A percentile compares a stretch with the other conserved stretches of the same genome.
Conservation (phyloP, 2,797 vertebrate species). For the Diglossa cyanea region DNA sequence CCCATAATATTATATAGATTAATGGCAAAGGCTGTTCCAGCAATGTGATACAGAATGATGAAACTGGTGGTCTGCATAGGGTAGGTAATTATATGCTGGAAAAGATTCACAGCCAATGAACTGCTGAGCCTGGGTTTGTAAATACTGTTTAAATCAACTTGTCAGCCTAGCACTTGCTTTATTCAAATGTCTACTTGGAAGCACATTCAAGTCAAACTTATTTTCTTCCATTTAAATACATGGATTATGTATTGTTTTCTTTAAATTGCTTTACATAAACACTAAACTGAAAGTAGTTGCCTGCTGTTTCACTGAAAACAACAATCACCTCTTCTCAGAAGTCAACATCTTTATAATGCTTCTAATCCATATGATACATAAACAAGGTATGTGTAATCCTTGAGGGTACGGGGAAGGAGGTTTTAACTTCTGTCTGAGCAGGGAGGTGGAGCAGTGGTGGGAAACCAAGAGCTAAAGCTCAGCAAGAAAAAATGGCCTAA, state of each 20-base stretch:
- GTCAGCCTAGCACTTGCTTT: neutral
- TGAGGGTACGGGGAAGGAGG: neutral
- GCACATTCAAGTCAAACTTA: neutral
- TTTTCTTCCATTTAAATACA: neutral
- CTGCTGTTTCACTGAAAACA: neutral
- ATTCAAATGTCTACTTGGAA: neutral
- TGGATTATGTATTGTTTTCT: neutral
- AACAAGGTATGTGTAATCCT: neutral
- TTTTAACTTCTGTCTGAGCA: neutral
- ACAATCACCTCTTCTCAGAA: neutral
- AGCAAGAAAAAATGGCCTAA: neutral
- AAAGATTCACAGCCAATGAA: neutral
- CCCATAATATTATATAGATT: neutral
- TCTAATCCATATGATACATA: neutral
- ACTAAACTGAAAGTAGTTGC: neutral
- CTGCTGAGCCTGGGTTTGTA: neutral
- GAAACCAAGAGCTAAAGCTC: neutral
- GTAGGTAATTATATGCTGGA: neutral
- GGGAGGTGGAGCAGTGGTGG: neutral
- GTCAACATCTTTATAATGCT: neutral
- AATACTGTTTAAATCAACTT: neutral
- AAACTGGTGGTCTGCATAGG: neutral
- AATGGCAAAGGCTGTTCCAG: neutral
- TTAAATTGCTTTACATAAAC: neutral
- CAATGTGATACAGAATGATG: neutral